Base-by-base conservation (phyloP, 2,888 invertebrate species). In the Arenicola marina region DNA sequence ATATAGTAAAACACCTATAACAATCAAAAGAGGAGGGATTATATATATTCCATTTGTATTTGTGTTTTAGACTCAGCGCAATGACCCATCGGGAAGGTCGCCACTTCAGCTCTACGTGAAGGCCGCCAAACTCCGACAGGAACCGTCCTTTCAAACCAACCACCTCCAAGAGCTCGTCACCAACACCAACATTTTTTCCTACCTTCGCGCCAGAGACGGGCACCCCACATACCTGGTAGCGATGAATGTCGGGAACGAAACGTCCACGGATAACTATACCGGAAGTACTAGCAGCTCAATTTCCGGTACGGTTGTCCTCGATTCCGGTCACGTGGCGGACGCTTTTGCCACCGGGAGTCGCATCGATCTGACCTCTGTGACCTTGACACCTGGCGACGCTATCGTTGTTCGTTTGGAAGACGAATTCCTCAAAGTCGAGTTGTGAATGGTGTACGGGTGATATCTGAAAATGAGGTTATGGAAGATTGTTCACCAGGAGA, bases 91-190 rank as follows among this genome's bases (percentile, higher is more conserved):
- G 11, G 18, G 38, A 15, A 38, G 18, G 26, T 63, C 60, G 2
- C 46, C 57, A 7, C 18, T 63, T 21, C 51, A 63, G 43, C 28
- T 56, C 4, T 63, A 60, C 51, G 18, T 34, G 21, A 57, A 45
- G 31, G 26, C 60, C 7, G 34, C 57, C 3, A 18, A 29, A 21
- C 59, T 63, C 1, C 46, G 63, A 1, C 65, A 34, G 26, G 45
- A 56, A 21, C n/a, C 15, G 21, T 15, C 31, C 62, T 54, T 70
- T 18, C 44, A 7, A 51, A 67, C 7, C 15, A 24, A 24, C 48
- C 7, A 7, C 18, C 15, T 48, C 15, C n/a, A 21, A 7, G 11
- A 48, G 7, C 18, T 21, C 7, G 48, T 48, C 48, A 24, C 24
- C 48, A 48, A 48, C 48, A 24, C 11, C 15, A 11, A 48, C 26